phyloP scores from a whole-genome alignment of 2,888 invertebrate genomes.

The Dysmachus trigonus region DNA sequence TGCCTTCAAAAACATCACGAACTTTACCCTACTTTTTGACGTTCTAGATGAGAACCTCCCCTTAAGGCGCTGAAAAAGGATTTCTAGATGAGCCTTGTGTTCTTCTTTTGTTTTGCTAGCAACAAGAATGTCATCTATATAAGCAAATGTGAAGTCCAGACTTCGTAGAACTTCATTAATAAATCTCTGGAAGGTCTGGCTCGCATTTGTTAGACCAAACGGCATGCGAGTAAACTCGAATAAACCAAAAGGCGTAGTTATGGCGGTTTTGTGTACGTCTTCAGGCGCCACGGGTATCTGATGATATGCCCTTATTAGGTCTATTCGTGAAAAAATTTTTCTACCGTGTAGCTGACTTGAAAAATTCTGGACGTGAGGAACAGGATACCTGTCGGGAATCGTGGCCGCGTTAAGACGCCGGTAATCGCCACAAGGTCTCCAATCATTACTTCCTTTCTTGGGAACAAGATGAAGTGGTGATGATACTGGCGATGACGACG shows the following conservation, averaged over 20 bases:
- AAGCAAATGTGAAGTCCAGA: not conserved
- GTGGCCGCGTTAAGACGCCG: not conserved
- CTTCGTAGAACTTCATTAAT: not conserved
- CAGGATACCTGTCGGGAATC: not conserved
- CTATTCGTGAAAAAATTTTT: not conserved
- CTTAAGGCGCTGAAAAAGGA: too few relatives aligned
- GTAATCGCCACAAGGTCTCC: not conserved
- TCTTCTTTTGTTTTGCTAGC: not conserved
- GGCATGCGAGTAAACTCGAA: too few relatives aligned
- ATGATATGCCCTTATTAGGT: not conserved
- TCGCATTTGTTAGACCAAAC: not conserved
- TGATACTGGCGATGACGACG: not conserved
- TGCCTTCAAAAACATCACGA: too few relatives aligned
- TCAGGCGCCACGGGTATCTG: not conserved
- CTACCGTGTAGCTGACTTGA: not conserved
- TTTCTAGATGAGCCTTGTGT: not conserved
- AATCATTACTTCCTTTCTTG: not conserved
- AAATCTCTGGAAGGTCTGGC: not conserved
- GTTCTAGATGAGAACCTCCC: too few relatives aligned
- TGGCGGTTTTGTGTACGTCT: not conserved
- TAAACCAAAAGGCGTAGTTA: not conserved
- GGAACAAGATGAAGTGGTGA: not conserved
- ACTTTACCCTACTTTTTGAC: too few relatives aligned
- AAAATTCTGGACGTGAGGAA: not conserved
- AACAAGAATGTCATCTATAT: not conserved